A percentile compares a stretch with the other conserved stretches of the same genome.
Evolutionary conservation across 1,140 invertebrate species (phyloP).

Genomic region (Vanessa atalanta): DNA sequence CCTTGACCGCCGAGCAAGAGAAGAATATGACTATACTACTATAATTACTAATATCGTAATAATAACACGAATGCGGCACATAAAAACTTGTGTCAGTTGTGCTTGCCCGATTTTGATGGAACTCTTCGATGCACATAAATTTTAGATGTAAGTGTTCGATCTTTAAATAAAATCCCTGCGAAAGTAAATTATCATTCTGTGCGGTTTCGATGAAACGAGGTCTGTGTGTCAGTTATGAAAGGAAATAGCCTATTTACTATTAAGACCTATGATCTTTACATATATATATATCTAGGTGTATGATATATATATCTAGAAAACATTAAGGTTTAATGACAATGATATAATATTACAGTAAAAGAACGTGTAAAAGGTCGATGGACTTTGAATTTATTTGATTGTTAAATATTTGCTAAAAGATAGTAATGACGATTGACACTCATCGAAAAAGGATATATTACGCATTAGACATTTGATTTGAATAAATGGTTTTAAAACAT

Average conservation of each 20-base stretch:
- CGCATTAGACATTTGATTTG: no score
- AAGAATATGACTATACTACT: no score
- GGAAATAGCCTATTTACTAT: slow-evolving; percentile 7
- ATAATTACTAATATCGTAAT: no score
- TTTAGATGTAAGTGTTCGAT: no score
- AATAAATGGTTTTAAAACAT: no score
- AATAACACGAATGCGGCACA: no score
- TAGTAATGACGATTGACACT: slow-evolving; percentile 34
- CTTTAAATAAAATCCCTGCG: not conserved
- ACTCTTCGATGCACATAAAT: not conserved
- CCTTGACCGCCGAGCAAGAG: no score
- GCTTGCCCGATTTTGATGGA: no score
- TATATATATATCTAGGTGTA: not conserved
- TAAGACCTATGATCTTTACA: not conserved
- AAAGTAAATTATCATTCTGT: slow-evolving; percentile 10
- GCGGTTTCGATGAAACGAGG: slow-evolving; percentile 5
- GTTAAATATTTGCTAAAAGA: slow-evolving; percentile 54
- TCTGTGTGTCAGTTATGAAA: slow-evolving; percentile 24
- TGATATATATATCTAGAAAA: not conserved
- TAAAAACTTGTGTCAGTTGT: no score
- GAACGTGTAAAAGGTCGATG: slow-evolving; percentile 43
- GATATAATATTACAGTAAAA: slow-evolving; percentile 6
- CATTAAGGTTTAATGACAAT: not conserved
- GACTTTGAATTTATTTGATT: slow-evolving; percentile 47
- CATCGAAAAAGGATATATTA: slow-evolving; percentile 27